A percentile compares a stretch with the other conserved stretches of the same genome.
These are phyloP conservation scores for Danio kyathit DNA, from an alignment of 2,797 vertebrate species.

Conservation along the genomic window DNA sequence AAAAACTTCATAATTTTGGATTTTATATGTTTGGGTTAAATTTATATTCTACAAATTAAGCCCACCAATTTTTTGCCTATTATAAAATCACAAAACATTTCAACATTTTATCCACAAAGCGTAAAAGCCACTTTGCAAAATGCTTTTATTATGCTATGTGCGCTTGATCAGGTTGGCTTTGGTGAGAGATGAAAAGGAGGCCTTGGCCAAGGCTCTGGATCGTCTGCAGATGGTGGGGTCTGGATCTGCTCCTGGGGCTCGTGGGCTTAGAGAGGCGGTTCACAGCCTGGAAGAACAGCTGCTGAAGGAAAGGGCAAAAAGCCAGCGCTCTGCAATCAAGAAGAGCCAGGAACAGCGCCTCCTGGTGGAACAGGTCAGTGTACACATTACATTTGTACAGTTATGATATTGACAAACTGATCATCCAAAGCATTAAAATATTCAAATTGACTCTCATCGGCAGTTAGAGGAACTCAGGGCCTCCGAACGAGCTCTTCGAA, in stretches of 20 bases:
- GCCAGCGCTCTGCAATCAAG: conserved; percentile 78
- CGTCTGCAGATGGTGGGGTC: conserved; percentile 74
- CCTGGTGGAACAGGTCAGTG: conserved; percentile 82
- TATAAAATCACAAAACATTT: neutral
- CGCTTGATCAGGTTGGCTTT: conserved; percentile 77
- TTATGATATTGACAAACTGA: neutral
- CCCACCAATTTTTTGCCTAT: no score
- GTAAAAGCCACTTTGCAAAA: neutral
- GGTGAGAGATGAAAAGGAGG: conserved; percentile 84
- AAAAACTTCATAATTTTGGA: neutral
- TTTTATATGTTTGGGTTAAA: neutral
- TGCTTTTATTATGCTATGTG: neutral
- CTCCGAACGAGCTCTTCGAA: conserved; percentile 83
- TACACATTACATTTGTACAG: neutral
- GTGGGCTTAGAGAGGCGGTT: conserved; percentile 79
- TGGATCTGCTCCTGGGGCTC: conserved; percentile 71
- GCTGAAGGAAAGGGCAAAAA: conserved; percentile 83
- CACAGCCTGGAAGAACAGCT: conserved; percentile 87
- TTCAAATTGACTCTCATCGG: conserved; percentile 1
- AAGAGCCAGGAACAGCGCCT: conserved; percentile 85
- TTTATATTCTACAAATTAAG: neutral
- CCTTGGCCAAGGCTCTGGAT: conserved; percentile 80
- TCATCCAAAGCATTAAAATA: neutral
- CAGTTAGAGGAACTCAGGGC: conserved; percentile 87
- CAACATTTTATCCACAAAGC: neutral